These are phyloP conservation scores for Poeciliopsis occidentalis DNA, from an alignment of 2,113 vertebrate species.

Conservation along the genomic window DNA sequence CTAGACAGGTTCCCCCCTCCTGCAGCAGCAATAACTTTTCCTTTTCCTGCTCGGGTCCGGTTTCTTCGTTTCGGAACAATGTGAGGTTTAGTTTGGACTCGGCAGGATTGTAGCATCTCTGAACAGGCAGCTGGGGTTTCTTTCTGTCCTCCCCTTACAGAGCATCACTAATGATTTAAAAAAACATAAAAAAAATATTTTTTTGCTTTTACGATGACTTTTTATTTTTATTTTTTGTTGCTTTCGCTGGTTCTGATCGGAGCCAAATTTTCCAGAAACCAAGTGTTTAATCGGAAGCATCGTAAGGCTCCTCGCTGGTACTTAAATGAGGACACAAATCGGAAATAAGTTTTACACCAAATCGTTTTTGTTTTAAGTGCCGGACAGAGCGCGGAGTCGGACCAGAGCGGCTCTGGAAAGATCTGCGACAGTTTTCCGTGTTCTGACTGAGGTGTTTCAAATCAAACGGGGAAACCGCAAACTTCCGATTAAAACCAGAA, in stretches of 20 bases:
- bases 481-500: slow-evolving; percentile 66
- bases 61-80: slow-evolving; percentile 6
- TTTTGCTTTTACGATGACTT: slow-evolving; percentile 47
- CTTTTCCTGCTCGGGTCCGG: not conserved
- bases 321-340: slow-evolving; percentile 27
- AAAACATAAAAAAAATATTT: slow-evolving; percentile 19
- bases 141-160: slow-evolving; percentile 38
- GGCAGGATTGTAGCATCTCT: slow-evolving; percentile 79
- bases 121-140: slow-evolving; percentile 76
- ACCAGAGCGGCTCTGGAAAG: slow-evolving; percentile 12
- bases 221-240: slow-evolving; percentile 47
- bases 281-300: slow-evolving; percentile 16
- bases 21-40: not conserved
- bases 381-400: slow-evolving; percentile 15
- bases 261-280: too few species aligned
- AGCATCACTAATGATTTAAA: slow-evolving; percentile 39
- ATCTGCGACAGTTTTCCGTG: slow-evolving; percentile 14
- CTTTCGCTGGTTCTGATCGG: slow-evolving; percentile 21
- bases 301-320: slow-evolving; percentile 46
- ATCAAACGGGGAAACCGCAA: slow-evolving; percentile 49
- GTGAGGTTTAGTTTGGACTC: slow-evolving; percentile 49
- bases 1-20: not conserved
- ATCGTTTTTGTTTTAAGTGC: slow-evolving; percentile 28
- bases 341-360: not conserved
- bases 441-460: slow-evolving; percentile 52